Base-by-base conservation (phyloP, 2,113 vertebrate species). In the Furnarius figulus region DNA sequence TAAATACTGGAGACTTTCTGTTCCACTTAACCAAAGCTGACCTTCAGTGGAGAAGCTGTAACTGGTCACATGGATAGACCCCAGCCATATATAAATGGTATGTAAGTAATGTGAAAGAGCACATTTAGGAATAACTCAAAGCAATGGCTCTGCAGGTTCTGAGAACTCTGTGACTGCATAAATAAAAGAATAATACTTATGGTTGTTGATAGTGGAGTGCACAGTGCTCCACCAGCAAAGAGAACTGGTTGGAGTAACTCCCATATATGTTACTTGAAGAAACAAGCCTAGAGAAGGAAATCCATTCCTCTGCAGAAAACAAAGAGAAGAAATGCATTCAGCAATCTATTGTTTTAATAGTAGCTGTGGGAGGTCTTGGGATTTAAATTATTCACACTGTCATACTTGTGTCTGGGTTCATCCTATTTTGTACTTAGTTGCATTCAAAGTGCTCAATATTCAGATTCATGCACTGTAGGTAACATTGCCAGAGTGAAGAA, bases 371-470 rank as follows among this genome's bases (percentile, higher is more conserved):
- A 88, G 42, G 61, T 94, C 68, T 83, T 65, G 44, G n/a, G 61
- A 59, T 83, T 93, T 93, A 95, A 95, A 96, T 90, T 94, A 91
- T 95, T 95, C 92, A 90, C 61, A 40, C 28, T 78, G 75, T 87
- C 68, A 46, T 71, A 53, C 46, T 70, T 14, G 5, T 16, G 63
- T 76, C 63, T 84, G 5, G 72, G 35, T 77, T 76, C 56, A 84
- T 49, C 63, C 40, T 70, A 13, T 83, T 76, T 77, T 49, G 46
- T 71, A 76, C 42, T 62, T 77, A 78, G 47, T 74, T 89, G 66
- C 47, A 89, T 68, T 96, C 39, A 56, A 14, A 93, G 89, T 47
- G 37, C 68, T 86, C 79, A 46, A 7, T 56, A 67, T 88, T 96
- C 81, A 75, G 68, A 72, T 40, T 31, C 62, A 14, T 31, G 46